Conservation (phyloP, 2,888 invertebrate species). For the Branchellion lobata region DNA sequence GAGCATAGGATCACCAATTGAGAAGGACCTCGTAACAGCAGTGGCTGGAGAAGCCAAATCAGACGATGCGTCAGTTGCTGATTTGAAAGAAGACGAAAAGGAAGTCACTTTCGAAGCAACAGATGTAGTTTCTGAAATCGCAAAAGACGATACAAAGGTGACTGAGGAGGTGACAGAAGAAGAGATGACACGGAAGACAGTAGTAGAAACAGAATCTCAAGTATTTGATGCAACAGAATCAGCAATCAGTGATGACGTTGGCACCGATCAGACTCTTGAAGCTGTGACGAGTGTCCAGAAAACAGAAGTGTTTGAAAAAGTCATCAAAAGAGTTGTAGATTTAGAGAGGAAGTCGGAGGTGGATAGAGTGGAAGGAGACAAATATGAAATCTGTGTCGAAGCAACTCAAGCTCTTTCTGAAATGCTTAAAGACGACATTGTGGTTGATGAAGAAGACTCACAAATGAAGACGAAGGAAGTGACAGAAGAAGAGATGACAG, state of each 20-base stretch:
- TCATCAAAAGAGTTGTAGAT: neutral
- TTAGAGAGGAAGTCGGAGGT: neutral
- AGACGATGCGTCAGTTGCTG: no score
- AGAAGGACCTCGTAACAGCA: no score
- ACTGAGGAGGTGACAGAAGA: neutral
- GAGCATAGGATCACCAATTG: neutral
- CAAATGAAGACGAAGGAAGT: neutral
- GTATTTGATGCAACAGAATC: neutral
- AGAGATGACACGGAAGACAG: neutral
- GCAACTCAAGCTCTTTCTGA: no score
- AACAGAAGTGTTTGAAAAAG: no score
- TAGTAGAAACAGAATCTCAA: neutral
- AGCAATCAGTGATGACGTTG: neutral
- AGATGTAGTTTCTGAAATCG: neutral
- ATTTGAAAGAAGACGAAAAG: neutral
- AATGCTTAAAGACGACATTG: neutral
- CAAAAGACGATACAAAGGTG: neutral
- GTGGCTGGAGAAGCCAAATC: no score
- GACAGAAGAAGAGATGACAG: neutral
- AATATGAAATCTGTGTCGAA: neutral
- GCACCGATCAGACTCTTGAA: no score
- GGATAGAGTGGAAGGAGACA: neutral
- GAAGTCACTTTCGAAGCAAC: neutral
- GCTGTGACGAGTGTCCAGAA: no score
- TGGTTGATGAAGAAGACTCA: neutral